These are phyloP conservation scores for Cryptophagus acutangulus DNA, from an alignment of 2,888 invertebrate genomes.

Conservation along the genomic window DNA sequence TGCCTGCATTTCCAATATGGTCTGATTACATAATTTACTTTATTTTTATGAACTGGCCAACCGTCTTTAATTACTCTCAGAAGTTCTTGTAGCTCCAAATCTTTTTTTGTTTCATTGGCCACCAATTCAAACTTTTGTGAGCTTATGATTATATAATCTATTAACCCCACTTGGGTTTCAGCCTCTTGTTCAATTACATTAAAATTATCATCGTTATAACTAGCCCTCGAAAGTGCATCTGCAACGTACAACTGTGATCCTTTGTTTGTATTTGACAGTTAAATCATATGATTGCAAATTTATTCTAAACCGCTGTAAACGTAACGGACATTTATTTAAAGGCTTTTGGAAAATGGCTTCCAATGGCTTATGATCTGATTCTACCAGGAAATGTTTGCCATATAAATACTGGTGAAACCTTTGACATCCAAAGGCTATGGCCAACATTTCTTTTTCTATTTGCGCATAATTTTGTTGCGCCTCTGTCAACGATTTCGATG, in stretches of 20 bases:
- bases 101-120: neutral
- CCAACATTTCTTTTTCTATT: conserved; percentile 30
- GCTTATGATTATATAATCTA: neutral
- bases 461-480: conserved; percentile 26
- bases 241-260: conserved; percentile 32
- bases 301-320: conserved; percentile 15
- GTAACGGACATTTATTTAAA: conserved; percentile 8
- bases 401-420: conserved; percentile 28
- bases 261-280: conserved; percentile 23
- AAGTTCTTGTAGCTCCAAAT: neutral
- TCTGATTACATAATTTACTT: conserved; percentile 7
- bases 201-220: conserved; percentile 16
- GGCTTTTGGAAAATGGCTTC: conserved; percentile 27
- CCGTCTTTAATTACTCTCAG: conserved; percentile 6
- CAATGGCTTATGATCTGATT: conserved; percentile 31
- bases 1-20: conserved; percentile 17
- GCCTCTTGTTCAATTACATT: conserved; percentile 2
- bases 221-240: conserved; percentile 29
- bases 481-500: conserved; percentile 21
- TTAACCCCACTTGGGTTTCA: conserved; percentile 5
- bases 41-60: conserved; percentile 12
- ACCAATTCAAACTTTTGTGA: neutral
- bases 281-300: conserved; percentile 17
- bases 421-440: conserved; percentile 23
- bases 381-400: conserved; percentile 22